Conservation (phyloP, 2,888 invertebrate genomes). For the Leptinotarsa peninsularis region DNA sequence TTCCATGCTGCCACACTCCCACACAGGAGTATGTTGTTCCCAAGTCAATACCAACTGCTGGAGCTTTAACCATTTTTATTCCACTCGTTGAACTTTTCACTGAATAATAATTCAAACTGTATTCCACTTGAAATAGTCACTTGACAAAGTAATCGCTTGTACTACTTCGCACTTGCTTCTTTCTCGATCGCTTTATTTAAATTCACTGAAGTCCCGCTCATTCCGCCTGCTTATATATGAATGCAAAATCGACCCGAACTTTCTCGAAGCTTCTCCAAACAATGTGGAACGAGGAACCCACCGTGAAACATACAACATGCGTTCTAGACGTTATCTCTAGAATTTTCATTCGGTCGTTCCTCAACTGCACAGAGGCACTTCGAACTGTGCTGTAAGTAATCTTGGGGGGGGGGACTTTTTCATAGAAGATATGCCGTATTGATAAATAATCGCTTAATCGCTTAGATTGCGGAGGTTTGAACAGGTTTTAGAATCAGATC, state of each 20-base stretch:
- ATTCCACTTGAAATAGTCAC: not conserved
- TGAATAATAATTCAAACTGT: not conserved
- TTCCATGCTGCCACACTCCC: slow-evolving; percentile 82
- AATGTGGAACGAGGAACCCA: not conserved
- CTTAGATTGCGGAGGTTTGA: too few relatives aligned
- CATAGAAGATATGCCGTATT: too few relatives aligned
- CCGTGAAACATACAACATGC: not conserved
- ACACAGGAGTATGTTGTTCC: slow-evolving; percentile 91
- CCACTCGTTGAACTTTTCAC: not conserved
- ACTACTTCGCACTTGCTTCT: slow-evolving; percentile 35
- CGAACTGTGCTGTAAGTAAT: not conserved
- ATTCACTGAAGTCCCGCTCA: slow-evolving; percentile 19
- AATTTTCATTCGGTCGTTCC: slow-evolving; percentile 8
- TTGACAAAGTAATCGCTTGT: slow-evolving; percentile 54
- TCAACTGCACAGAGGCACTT: slow-evolving; percentile 6
- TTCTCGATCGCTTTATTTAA: slow-evolving; percentile 17
- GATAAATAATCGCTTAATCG: too few relatives aligned
- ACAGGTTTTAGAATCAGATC: too few relatives aligned
- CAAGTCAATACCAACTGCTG: slow-evolving; percentile 83
- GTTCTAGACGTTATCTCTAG: not conserved
- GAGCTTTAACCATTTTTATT: slow-evolving; percentile 62
- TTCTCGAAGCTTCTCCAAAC: slow-evolving; percentile 30
- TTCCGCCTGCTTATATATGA: slow-evolving; percentile 32
- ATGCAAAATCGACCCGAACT: slow-evolving; percentile 26
- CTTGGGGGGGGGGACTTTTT: not conserved